Evolutionary conservation across 2,888 invertebrate species (phyloP).

Genomic region (Tetragonisca angustula): DNA sequence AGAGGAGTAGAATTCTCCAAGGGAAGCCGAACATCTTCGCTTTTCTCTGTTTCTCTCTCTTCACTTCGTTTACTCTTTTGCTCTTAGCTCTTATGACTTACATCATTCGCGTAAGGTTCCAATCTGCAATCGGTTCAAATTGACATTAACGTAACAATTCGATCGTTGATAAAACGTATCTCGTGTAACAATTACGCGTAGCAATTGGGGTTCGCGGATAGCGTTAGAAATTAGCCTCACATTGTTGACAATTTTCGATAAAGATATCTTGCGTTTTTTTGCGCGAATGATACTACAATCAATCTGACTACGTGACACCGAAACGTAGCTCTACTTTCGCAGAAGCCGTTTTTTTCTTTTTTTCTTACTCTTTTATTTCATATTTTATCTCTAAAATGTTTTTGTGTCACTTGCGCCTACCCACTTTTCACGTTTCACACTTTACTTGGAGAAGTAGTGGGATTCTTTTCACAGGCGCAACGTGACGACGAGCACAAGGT

Average conservation of each 20-base stretch:
- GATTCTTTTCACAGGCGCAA: background rate
- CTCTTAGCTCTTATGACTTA: constrained; percentile 58
- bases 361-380: background rate
- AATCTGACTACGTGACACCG: background rate
- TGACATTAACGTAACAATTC: background rate
- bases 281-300: background rate
- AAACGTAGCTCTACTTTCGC: background rate
- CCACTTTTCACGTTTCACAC: constrained; percentile 9
- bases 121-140: constrained; percentile 55
- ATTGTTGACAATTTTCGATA: constrained; percentile 3
- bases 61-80: constrained; percentile 38
- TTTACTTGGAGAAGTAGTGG: background rate
- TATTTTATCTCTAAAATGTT: background rate
- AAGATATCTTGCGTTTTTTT: background rate
- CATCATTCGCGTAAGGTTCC: constrained; percentile 58
- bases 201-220: background rate
- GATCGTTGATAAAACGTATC: background rate
- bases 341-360: background rate
- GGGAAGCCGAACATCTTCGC: constrained; percentile 73
- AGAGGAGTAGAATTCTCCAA: constrained; percentile 70
- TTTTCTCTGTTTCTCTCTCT: constrained; percentile 59
- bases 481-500: background rate
- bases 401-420: background rate
- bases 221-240: background rate
- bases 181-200: background rate